Percentiles rank a stretch among this genome's conserved stretches.
Evolutionary conservation across 2,888 invertebrate species (phyloP).

Genomic region (Cantharis nigra): DNA sequence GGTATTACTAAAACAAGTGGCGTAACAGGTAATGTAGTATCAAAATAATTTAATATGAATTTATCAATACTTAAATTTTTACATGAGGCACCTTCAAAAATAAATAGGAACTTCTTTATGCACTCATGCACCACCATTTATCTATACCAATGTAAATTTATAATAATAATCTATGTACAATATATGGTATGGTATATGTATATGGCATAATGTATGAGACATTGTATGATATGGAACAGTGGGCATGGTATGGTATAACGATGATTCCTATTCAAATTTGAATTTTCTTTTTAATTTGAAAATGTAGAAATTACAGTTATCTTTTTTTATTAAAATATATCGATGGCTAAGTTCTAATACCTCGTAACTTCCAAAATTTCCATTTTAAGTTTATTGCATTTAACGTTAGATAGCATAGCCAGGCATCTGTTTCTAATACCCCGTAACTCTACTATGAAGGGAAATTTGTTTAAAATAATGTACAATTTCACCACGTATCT

Average conservation of each 20-base stretch:
- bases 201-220: background rate
- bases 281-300: conserved; percentile 18
- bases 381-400: too few relatives aligned
- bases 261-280: conserved; percentile 12
- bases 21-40: background rate
- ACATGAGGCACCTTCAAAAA: background rate
- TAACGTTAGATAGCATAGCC: too few relatives aligned
- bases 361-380: too few relatives aligned
- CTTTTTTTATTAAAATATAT: conserved; percentile 27
- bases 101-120: background rate
- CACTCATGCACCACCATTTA: background rate
- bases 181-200: background rate
- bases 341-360: too few relatives aligned
- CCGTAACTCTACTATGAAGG: too few relatives aligned
- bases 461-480: too few relatives aligned
- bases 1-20: background rate
- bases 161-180: background rate
- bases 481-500: too few relatives aligned
- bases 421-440: too few relatives aligned
- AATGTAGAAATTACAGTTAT: conserved; percentile 30
- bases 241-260: background rate
- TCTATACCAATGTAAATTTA: background rate
- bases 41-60: background rate
- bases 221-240: background rate
- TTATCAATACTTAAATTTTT: background rate